Evolutionary conservation across 2,888 invertebrate genomes (phyloP), one percentile per base, ranked within the genome.

Genomic region (Acronicta aceris): DNA sequence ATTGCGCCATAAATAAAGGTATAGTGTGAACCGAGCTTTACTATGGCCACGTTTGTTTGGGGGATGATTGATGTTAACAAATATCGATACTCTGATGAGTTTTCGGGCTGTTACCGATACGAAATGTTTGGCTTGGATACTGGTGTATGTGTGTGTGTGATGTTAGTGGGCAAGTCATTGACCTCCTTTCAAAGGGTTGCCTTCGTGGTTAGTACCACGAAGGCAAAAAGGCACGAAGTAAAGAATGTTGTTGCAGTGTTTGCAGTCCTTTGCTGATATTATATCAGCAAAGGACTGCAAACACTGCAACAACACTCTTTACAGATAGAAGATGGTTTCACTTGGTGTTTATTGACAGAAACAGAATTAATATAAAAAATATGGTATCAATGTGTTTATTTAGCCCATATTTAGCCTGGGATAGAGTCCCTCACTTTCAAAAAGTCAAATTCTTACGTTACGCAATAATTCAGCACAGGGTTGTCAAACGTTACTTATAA

Each of bases 41-140:
- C 33, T 2, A 33, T 47, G 65, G 56, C 50, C 41, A 12, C 55
- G 56, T 60, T 51, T 54, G 61, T 70, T 65, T 61, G 43, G 49
- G 50, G 53, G 41, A 70, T 70, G 65, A 70, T 70, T 60, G 69
- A 70, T 70, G 60, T 45, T 41, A 51, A 54, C 70, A 65, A 70
- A 70, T 49, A 61, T 57, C 65, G 53, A 69, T 61, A 69, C 43
- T 56, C 36, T 65, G 65, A 65, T 65, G 61, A 65, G 53, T 70
- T 61, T 69, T 45, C 47, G 36, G 60, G 43, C 43, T 51, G 68
- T 64, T 68, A 33, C 33, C 15, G 25, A 59, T 55, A 51, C 16
- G 5, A 43, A 45, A 9, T 51, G 42, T 46, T 45, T 46, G 8
- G 1, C 16, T 40, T 48, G 48, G 38, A 45, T 42, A 46, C n/a